Conservation (phyloP, 2,113 vertebrate species). For the Eolophus roseicapilla region DNA sequence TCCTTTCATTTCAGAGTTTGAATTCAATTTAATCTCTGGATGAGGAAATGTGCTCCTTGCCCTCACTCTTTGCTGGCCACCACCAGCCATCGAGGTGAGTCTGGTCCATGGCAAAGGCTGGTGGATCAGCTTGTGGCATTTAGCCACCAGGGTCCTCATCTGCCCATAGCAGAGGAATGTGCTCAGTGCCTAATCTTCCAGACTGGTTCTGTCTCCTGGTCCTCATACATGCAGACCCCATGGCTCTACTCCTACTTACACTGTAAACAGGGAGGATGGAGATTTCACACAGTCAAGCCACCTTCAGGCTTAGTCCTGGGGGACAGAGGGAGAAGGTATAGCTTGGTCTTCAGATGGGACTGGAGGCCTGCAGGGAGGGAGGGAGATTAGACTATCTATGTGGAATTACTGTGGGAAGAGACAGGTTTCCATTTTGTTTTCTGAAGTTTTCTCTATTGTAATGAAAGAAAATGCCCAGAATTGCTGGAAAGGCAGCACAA, state of each 20-base stretch:
- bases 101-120: rapidly evolving
- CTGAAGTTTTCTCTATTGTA: neutral
- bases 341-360: neutral
- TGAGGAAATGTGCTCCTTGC: neutral
- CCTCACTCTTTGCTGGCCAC: neutral
- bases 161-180: neutral
- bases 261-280: neutral
- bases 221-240: rapidly evolving
- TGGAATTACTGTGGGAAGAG: neutral
- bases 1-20: neutral
- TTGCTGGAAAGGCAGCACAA: neutral
- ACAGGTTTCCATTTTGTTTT: neutral
- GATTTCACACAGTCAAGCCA: neutral
- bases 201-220: neutral
- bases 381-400: neutral
- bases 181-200: neutral
- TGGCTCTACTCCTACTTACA: neutral
- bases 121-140: neutral
- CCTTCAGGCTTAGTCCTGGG: neutral
- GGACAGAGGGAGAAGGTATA: neutral
- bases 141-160: neutral
- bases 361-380: neutral
- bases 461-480: neutral
- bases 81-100: neutral
- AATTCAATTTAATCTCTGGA: neutral